Evolutionary conservation across 1,140 invertebrate genomes (phyloP), one percentile per base, ranked within the genome.

Genomic region (Bombus affinis): DNA sequence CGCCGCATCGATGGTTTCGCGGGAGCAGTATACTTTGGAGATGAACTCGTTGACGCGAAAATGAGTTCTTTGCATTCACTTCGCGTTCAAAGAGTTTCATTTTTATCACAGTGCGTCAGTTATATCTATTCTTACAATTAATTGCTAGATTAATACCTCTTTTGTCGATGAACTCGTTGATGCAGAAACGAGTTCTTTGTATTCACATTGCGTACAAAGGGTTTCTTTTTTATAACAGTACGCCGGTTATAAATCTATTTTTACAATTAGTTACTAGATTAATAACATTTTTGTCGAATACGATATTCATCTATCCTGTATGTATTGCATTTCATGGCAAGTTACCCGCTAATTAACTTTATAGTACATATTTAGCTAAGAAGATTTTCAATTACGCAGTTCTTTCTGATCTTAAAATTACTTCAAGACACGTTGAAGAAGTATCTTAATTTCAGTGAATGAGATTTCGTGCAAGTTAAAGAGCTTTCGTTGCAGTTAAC

Each of bases 1-100:
- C 89, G 84, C 37, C 81, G 83, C 83, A 70, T 74, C 83, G 70
- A 81, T 85, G 86, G 82, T 90, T 87, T 79, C 59, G 78, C 44
- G 66, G 59, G 85, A 75, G 44, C 65, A 53, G 39, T 79, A 53
- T 65, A 70, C 88, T 81, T 85, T 65, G 66, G 37, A 75, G 88
- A 87, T 83, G 72, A 90, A 83, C 79, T 76, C 72, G 80, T 62
- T 42, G 78, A 83, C 28, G 74, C 70, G 82, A 85, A 81, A 83
- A 86, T 53, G 65, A 81, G 68, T 86, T 88, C 71, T 74, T 88
- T 88, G 53, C 66, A 59, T 75, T 57, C 32, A 12, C 47, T 81
- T 44, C 42, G 66, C 25, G 81, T 39, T 81, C 66, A 89, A 83
- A 86, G 75, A 53, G 53, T 82, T 86, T 85, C 73, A 53, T 42